Conservation (phyloP, 2,797 vertebrate genomes). For the Enteromius trimaculatus region DNA sequence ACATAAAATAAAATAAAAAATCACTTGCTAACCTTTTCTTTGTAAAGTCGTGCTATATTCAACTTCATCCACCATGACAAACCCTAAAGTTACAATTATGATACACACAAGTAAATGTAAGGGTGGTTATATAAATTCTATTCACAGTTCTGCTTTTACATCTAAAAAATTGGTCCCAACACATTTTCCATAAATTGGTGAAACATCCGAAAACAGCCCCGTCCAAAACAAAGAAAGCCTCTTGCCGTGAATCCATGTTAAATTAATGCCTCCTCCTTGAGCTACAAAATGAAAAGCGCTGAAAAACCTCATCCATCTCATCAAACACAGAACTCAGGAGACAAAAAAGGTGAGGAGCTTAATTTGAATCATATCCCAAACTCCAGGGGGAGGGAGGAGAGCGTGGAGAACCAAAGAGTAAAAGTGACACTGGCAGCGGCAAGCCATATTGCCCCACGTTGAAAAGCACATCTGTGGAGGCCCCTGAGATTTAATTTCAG, state of each 20-base stretch:
- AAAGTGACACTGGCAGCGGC: conserved; percentile 51
- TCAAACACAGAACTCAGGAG: background rate
- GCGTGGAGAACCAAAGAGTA: conserved; percentile 31
- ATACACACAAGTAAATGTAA: background rate
- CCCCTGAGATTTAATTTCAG: conserved; percentile 50
- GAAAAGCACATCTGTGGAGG: conserved; percentile 47
- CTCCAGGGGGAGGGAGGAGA: conserved; percentile 38
- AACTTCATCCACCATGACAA: background rate
- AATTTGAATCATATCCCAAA: conserved; percentile 48
- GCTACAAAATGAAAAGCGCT: conserved; percentile 11
- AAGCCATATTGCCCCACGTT: conserved; percentile 46
- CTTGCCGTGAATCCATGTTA: background rate
- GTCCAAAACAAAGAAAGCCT: background rate
- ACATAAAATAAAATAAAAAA: too few species aligned
- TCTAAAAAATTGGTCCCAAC: background rate
- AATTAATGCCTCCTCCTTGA: background rate
- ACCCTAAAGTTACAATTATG: background rate
- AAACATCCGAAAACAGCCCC: background rate
- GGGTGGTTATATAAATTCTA: background rate
- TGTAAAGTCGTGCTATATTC: background rate
- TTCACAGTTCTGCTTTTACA: background rate
- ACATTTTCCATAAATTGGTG: conserved; percentile 8
- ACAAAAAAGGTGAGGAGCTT: conserved; percentile 45
- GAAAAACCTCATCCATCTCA: conserved; percentile 21
- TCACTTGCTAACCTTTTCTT: background rate